Base-by-base conservation (phyloP, 1,140 invertebrate species). In the Halictus rubicundus region DNA sequence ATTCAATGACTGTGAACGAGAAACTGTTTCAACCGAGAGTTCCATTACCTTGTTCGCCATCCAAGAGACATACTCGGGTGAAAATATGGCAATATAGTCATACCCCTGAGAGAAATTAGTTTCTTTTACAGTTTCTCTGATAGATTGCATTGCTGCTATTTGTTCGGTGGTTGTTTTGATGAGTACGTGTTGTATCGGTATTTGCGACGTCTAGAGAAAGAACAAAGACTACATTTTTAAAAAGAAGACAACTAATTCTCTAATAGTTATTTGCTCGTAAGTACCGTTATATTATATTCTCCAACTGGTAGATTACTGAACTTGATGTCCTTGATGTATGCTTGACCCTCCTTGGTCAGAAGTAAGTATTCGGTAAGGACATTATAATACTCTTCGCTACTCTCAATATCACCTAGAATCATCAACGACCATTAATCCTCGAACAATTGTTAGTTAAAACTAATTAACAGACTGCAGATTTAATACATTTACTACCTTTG, bases 221-320 rank as follows among this genome's bases (percentile, higher is more conserved):
- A 71, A 52, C 90, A 69, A 78, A 89, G 27, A 21, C 6, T 52
- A 49, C 54, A 16, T 19, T 2, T 1, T 3, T n/a, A 5, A 16
- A 23, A 27, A 1, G 25, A 14, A 14, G 7, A 46, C 21, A 39
- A 9, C 3, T 42, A 60, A 85, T 60, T 42, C 21, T 63, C 5
- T 85, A 88, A 91, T 89, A 49, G 19, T 32, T 23, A 39, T 5
- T 59, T 7, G 1, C 19, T 37, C 23, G 12, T 73, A 46, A 57
- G 1, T 90, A 93, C 93, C 80, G 89, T 92, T 75, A 93, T 93
- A 65, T 91, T 93, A 65, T 92, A 93, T 61, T 93, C 90, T 7
- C 86, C 89, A 64, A 88, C 85, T 25, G 91, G 92, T 9, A 92
- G 39, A 66, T 83, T 83, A 64, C 88, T 73, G 63, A 93, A 92